These are phyloP conservation scores for Cacatua alba DNA, from an alignment of 2,113 vertebrate species.

Conservation along the genomic window DNA sequence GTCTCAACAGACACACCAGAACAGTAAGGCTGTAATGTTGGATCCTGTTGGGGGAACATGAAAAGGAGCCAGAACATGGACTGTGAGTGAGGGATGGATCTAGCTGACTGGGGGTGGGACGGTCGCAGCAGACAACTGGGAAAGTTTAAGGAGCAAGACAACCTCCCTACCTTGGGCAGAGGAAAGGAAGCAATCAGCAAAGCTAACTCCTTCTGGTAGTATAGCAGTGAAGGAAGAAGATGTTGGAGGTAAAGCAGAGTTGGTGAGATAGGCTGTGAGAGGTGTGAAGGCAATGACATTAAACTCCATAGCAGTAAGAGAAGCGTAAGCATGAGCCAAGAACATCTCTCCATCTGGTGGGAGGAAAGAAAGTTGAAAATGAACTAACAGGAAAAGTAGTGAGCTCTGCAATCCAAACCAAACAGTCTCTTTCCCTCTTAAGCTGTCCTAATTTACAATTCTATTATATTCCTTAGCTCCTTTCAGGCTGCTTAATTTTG, in stretches of 20 bases:
- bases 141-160: not conserved
- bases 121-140: not conserved
- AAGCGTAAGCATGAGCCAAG: rapidly evolving
- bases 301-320: not conserved
- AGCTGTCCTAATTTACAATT: not conserved
- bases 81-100: not conserved
- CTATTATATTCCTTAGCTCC: not conserved
- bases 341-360: not conserved
- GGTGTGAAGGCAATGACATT: not conserved
- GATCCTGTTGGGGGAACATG: not conserved
- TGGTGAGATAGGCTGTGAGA: not conserved
- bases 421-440: not conserved
- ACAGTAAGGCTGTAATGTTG: not conserved
- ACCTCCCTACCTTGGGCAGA: not conserved
- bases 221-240: not conserved
- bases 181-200: not conserved
- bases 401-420: not conserved
- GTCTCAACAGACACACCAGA: too few relatives aligned
- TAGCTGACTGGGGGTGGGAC: not conserved
- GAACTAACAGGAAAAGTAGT: not conserved
- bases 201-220: not conserved
- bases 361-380: not conserved
- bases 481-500: not conserved
- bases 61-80: not conserved
- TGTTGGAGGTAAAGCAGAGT: not conserved